Evolutionary conservation across 2,888 invertebrate genomes (phyloP), one percentile per base, ranked within the genome.

Genomic region (Agapostemon virescens): DNA sequence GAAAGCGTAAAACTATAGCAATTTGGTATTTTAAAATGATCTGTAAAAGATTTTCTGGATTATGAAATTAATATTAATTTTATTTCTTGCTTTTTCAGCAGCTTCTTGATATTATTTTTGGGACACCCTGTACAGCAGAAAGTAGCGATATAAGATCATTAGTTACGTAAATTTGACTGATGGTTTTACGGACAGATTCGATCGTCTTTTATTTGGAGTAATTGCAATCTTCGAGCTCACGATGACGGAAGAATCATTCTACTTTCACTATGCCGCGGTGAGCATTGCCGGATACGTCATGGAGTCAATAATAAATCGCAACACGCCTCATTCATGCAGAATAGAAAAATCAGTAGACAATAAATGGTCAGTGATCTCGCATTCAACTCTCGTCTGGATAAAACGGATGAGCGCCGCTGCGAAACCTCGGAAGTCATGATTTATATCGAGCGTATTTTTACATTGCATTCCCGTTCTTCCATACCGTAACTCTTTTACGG

Each of bases 381-480:
- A 72, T 64, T 71, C 79, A 15, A 79, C 42, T 42, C 77, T 36
- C 72, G 71, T 79, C 71, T 45, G 40, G 38, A 45, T 40, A 52
- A 71, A 66, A 69, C 69, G 78, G 58, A 78, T 66, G 69, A 69
- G 78, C 72, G 26, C 11, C 71, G 64, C 55, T 36, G 69, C 69
- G 73, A 67, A 72, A 77, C 63, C 64, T 77, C 79, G 77, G 79
- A 79, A 79, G 77, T 79, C 77, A 55, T 79, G 77, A 77, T 79
- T 77, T 77, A 77, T 64, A 64, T 69, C 23, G 61, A 26, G 33
- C 23, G 64, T 71, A 70, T 45, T 75, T 79, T 76, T 70, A 70
- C 78, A 30, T 49, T 20, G 76, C 69, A 58, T 75, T 66, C 73
- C 23, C 67, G 73, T 72, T 73, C 73, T 61, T 79, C 66, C 63